Evolutionary conservation across 37 sponge, comb jelly and placozoan species (phyloP), one percentile per base, ranked within the genome.

Genomic region (Theonella swinhoei): DNA sequence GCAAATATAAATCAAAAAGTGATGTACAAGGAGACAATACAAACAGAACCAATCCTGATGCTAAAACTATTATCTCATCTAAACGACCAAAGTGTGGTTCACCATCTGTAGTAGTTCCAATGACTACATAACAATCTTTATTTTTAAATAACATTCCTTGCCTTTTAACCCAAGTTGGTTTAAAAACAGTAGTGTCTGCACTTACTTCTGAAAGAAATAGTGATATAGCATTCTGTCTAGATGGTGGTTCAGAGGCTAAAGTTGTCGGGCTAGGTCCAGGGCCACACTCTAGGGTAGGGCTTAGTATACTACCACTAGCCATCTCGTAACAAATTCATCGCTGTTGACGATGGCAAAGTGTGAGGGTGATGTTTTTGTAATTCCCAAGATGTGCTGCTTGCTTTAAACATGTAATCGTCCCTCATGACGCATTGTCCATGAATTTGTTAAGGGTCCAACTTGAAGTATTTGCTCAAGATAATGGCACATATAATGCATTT

Each of bases 401-500:
- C 17, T 69, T 85, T 24, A 68, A 5, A 77, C 34, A 5, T 39
- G 54, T 35, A 74, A 66, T 71, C 71, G 77, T 5, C 64, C 40
- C 42, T 85, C 86, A 68, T 74, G 42, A n/a, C 86, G 78, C 79
- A 77, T 85, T 8, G 76, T 74, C 86, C 86, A 85, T 28, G 68
- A 47, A 42, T 26, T 39, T 36, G 54, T 71, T 34, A 85, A 54
- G 40, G 86, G 86, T 17, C 86, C 86, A 85, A 78, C 58, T 14
- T 23, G 7, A 9, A n/a, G 24, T 5, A 85, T 85, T 61, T 85
- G 79, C 3, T 28, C 41, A 8, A 79, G 78, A 62, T 77, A 77
- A 38, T 85, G 86, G 23, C 77, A 41, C 79, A 85, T 70, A 41
- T 70, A 78, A 60, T 85, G 86, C 86, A 85, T 85, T 69, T 85